Base-by-base conservation (phyloP, 1,140 invertebrate genomes). In the Nebria ingens region DNA sequence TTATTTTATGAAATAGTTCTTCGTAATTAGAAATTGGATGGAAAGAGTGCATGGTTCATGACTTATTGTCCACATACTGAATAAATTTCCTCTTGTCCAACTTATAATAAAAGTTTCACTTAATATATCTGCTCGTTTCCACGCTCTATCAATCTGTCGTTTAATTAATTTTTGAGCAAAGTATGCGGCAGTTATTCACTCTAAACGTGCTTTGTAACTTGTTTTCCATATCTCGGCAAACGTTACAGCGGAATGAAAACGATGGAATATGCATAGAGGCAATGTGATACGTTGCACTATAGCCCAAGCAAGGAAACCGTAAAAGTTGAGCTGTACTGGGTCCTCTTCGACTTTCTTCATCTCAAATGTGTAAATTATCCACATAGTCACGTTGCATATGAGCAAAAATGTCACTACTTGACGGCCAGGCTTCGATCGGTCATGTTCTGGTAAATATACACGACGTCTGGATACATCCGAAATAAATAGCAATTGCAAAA, bases 151-250 rank as follows among this genome's bases (percentile, higher is more conserved):
- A n/a, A n/a, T n/a, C n/a, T n/a, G n/a, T 29, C 25, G 13, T 29
- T 29, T 29, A 6, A 29, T 29, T 4, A 6, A 29, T 29, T 29
- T 29, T 29, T 29, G 25, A 29, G 25, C 25, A 29, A 29, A 29
- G 4, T 4, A 29, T 29, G 25, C 25, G 25, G 4, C 25, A 13
- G 25, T 4, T 29, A 17, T 45, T 80, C 85, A 89, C 73, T 90
- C 87, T 66, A 90, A 75, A 59, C 87, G 83, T 58, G 89, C 86
- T 77, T 93, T 94, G 80, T 97, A 98, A 68, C 91, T 93, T 61
- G 93, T 95, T 75, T 96, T 96, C 94, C 95, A 97, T 57, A 98
- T 95, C 74, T 97, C 94, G 60, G 93, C 93, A 58, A 97, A 82
- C 74, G 93, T 95, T 20, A 97, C 91, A 19, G 92, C 91, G 23